Evolutionary conservation across 2,888 invertebrate species (phyloP), one percentile per base, ranked within the genome.

Genomic region (Agrotis puta): DNA sequence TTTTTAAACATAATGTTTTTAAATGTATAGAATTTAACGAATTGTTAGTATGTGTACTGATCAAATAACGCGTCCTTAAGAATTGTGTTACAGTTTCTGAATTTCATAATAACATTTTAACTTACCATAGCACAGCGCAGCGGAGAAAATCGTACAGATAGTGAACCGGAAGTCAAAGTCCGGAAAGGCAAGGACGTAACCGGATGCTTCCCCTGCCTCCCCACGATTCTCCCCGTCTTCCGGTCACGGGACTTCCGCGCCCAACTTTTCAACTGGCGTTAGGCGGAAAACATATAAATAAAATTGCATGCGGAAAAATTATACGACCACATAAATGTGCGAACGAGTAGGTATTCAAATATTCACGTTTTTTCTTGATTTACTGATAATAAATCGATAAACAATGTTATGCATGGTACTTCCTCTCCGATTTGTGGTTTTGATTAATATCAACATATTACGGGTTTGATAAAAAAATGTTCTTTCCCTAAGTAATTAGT

Each of bases 191-290:
- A 88, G 89, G 89, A 90, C 86, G 85, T 87, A 79, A 79, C 89
- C 90, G 93, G 91, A 93, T 88, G 84, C 85, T 79, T 83, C 77
- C 81, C 74, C 86, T 58, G 65, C 80, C 83, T 67, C 79, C 86
- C 83, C 64, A 24, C 74, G 83, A 61, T 74, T 75, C 72, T 70
- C 82, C 84, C 76, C 72, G 79, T 82, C 83, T 80, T 91, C 93
- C 92, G 92, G 92, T 88, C 89, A 85, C 83, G 81, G 88, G 79
- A 90, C 88, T 88, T 93, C 93, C 93, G 91, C 83, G 80, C 87
- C 88, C 77, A 83, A 88, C 88, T 89, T 91, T 88, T 88, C 82
- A 85, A 77, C 67, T 62, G 57, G n/a, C 56, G 64, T 77, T 74
- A 80, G 67, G 67, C 74, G 51, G 75, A 70, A 76, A 77, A 77